Evolutionary conservation across 2,113 vertebrate genomes (phyloP).

Genomic region (Thermophis baileyi): DNA sequence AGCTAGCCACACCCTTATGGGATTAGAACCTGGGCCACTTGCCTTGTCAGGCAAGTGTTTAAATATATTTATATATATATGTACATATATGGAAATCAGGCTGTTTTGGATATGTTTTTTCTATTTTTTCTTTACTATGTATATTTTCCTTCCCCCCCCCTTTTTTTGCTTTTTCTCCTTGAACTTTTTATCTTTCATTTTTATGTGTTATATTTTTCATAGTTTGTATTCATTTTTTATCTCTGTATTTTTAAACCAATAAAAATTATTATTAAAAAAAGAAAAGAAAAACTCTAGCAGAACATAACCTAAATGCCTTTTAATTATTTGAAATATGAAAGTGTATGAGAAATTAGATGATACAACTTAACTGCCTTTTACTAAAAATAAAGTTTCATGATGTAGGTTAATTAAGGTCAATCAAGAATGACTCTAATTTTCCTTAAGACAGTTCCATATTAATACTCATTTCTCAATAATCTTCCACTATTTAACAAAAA

Average conservation of each 20-base stretch:
- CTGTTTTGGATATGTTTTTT: too few relatives aligned
- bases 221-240: not conserved
- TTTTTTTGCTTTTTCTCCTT: not conserved
- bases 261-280: not conserved
- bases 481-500: constrained; percentile 35
- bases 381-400: constrained; percentile 34
- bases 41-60: too few relatives aligned
- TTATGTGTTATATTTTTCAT: not conserved
- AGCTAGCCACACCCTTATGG: too few relatives aligned
- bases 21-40: too few relatives aligned
- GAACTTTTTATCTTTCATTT: not conserved
- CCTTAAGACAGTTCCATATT: constrained; percentile 19
- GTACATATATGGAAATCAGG: too few relatives aligned
- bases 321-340: constrained; percentile 63
- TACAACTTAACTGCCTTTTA: constrained; percentile 52
- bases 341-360: constrained; percentile 43
- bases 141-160: too few relatives aligned
- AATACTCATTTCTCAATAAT: not conserved
- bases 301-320: constrained; percentile 57
- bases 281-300: not conserved
- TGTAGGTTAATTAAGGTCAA: constrained; percentile 62
- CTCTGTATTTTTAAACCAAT: not conserved
- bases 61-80: too few relatives aligned
- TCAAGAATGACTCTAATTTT: constrained; percentile 44
- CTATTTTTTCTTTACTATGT: too few relatives aligned